Base-by-base conservation (phyloP, 2,888 invertebrate species). In the Tribolium freemani region DNA sequence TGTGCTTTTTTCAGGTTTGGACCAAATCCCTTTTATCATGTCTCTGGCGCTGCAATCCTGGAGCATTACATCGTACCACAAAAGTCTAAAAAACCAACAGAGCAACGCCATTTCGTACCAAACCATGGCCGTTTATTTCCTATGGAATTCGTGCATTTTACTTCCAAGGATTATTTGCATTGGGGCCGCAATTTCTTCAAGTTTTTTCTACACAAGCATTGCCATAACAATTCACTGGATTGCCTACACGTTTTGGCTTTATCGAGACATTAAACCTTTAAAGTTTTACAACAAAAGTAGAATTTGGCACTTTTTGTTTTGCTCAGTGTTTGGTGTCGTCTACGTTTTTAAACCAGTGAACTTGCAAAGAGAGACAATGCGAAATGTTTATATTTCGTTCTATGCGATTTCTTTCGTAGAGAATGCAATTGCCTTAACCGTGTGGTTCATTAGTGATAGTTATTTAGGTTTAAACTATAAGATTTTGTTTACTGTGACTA, bases 241-340 rank as follows among this genome's bases (percentile, higher is more conserved):
- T 1, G 9, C 11, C 3, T 5, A 11, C 9, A 44, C 57, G 11
- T 10, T 44, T 57, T 57, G 38, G 44, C 16, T 57, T 5, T 57
- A 16, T 3, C 13, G n/a, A 5, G 11, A 9, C 16, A n/a, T 44
- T 44, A 10, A 31, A 6, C 57, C 57, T 6, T 6, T 44, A 38
- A 16, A 57, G 13, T 57, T 57, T 57, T 44, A 38, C 30, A 57
- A 57, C 4, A 1, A 13, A 10, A 44, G 8, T 38, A 44, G 13
- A 26, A 9, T 57, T 8, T 57, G 38, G 57, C 57, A 57, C 38
- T 8, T 38, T 38, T 5, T 44, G 6, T 57, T 13, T 16, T 57
- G 57, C n/a, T 57, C 10, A 44, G 20, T 54, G 30, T 54, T 54
- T 54, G 54, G 54, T 5, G 5, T 54, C 10, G 10, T 54, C 13